These are phyloP conservation scores for Caradrina clavipalpis DNA, from an alignment of 2,888 invertebrate species.

Conservation along the genomic window DNA sequence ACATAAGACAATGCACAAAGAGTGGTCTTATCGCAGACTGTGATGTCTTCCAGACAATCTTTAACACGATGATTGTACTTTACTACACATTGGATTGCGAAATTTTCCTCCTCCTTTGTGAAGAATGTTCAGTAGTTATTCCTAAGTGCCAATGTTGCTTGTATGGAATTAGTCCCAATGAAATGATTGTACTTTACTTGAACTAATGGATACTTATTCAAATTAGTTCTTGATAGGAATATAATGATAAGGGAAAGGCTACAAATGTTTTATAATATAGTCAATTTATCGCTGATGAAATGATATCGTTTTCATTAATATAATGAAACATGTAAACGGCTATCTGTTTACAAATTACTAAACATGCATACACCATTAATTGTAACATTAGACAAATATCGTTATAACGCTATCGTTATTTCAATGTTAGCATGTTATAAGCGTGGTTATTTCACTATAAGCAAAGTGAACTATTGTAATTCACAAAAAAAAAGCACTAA, in stretches of 20 bases:
- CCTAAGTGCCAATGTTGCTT: not conserved
- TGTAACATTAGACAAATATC: too few species aligned
- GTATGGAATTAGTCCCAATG: not conserved
- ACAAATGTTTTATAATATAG: too few species aligned
- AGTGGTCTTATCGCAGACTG: slow-evolving; percentile 13
- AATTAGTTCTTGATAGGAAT: not conserved
- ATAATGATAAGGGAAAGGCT: too few species aligned
- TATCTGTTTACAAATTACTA: not conserved
- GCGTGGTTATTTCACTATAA: too few species aligned
- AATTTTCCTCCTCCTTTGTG: slow-evolving; percentile 13
- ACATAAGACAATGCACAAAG: slow-evolving; percentile 12
- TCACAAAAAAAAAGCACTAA: too few species aligned
- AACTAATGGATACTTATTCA: not conserved
- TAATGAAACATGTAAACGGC: not conserved
- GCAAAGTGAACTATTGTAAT: too few species aligned
- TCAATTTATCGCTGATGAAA: not conserved
- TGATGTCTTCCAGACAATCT: slow-evolving; percentile 12
- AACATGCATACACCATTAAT: too few species aligned
- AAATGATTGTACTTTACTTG: not conserved
- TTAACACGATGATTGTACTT: slow-evolving; percentile 5
- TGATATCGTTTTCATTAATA: not conserved
- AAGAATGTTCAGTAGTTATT: not conserved
- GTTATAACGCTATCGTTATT: too few species aligned
- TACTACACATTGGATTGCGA: not conserved
- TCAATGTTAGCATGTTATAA: too few species aligned